A percentile compares a stretch with the other conserved stretches of the same genome.
These are phyloP conservation scores for Dyspetes luteomarginatus DNA, from an alignment of 2,888 invertebrate genomes.

Conservation along the genomic window DNA sequence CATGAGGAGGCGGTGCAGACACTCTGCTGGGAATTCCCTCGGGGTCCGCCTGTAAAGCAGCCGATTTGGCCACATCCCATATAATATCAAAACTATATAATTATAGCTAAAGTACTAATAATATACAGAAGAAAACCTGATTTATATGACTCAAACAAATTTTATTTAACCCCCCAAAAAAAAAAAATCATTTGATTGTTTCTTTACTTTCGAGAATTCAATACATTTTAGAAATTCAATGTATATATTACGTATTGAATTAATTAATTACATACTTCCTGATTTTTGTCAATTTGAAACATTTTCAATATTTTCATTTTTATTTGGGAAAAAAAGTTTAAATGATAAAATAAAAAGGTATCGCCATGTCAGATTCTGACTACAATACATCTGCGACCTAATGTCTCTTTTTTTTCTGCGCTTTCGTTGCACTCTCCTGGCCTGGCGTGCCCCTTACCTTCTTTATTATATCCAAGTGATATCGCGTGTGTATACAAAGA, in stretches of 20 bases:
- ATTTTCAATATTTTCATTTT: too few species aligned
- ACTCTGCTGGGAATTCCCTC: conserved; percentile 43
- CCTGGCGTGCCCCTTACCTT: not conserved
- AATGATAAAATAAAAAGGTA: not conserved
- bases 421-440: conserved; percentile 5
- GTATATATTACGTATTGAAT: too few species aligned
- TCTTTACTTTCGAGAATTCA: too few species aligned
- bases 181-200: too few species aligned
- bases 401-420: conserved; percentile 1
- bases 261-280: too few species aligned
- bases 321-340: too few species aligned
- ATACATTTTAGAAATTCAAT: too few species aligned
- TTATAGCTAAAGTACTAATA: not conserved
- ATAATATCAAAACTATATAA: conserved; percentile 47
- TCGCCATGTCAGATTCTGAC: not conserved
- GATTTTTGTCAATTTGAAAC: too few species aligned
- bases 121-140: not conserved
- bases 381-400: not conserved
- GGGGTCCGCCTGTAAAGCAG: conserved; percentile 48
- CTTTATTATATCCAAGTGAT: conserved; percentile 50
- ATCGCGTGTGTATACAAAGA: conserved; percentile 46
- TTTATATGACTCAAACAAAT: not conserved
- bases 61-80: conserved; percentile 44
- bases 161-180: not conserved
- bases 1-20: conserved; percentile 21